Base-by-base conservation (phyloP, 2,797 vertebrate genomes). In the Trematomus bernacchii region DNA sequence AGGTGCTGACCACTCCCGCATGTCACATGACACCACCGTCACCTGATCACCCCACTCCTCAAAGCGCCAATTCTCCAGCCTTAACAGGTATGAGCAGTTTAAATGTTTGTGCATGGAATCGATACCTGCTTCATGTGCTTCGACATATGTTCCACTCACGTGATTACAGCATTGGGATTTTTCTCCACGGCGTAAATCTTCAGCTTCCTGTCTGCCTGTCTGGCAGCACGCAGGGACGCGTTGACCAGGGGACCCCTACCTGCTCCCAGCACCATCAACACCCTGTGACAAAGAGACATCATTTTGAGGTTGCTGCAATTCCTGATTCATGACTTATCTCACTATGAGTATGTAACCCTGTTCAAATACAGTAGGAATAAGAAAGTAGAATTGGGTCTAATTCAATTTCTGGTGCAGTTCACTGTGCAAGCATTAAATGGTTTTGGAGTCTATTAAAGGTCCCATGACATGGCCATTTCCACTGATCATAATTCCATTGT, bases 41-140 rank as follows among this genome's bases (percentile, higher is more conserved):
- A 99, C 97, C 87, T 97, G 96, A 87, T 97, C 96, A 1, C 97
- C 97, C 97, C 97, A 99, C 92, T 98, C 97, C 87, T 99, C 97
- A 79, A 97, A 98, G 79, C 96, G 96, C 97, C 97, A 98, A 77
- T 97, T 98, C 91, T 98, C 96, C 62, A 98, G 86, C 77, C 97
- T 98, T 84, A 66, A 72, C 54, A 9, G 14, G 57, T 51, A 46
- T 0, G 23, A 53, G 15, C 12, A 42, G 62, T 37, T 23, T 3
- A 44, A 52, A 44, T 13, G 13, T 58, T n/a, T 50, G 13, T 40
- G 33, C 10, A 30, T 30, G n/a, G 18, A 66, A 19, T 42, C 48
- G 18, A 37, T 44, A 43, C 60, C 2, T 47, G 10, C 2, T 69
- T 14, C 19, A 10, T 7, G 13, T 6, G 18, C 3, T 11, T 3